Evolutionary conservation across 2,888 invertebrate species (phyloP), one percentile per base, ranked within the genome.

Genomic region (Drosophila aldrichi): DNA sequence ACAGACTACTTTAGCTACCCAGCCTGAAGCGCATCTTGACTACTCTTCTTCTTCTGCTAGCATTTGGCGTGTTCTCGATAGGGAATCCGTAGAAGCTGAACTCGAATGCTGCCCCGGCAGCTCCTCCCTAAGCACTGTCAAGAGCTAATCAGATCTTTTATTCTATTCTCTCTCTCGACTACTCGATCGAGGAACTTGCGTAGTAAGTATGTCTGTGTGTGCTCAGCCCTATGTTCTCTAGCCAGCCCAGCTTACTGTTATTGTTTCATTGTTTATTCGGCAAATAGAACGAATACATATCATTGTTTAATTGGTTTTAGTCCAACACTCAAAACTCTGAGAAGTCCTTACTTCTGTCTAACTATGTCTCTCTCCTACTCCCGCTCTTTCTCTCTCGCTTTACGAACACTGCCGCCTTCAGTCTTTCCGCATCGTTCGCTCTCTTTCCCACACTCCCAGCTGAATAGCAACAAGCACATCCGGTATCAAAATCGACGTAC

Each of bases 211-310:
- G 49, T n/a, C n/a, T 62, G 44, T 55, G 40, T 58, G 18, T 46
- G 43, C 10, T 9, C 41, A 48, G 43, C 54, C n/a, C n/a, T 40
- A 43, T 43, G 43, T 12, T 43, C 18, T 41, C 14, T 12, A 3
- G 2, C 14, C 43, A 9, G 40, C 52, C 52, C 18, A 38, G 9
- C 34, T 32, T 12, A 4, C 14, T 22, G 46, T 43, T 20, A 32
- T 10, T 22, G 51, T 43, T 20, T 20, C 34, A 32, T 57, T 46
- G 38, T 54, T 68, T 49, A 63, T 64, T 73, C 69, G 74, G 68
- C 73, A 88, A 82, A 82, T 88, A 82, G 85, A 83, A 70, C 67
- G 63, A 81, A 82, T 80, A 82, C 77, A 82, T 85, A 88, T 87
- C 82, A 84, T 88, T 80, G 70, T 75, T 82, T 77, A 22, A 29